A percentile compares a stretch with the other conserved stretches of the same genome.
phyloP scores from a whole-genome alignment of 2,888 invertebrate genomes.

The Aphodius sticticus region DNA sequence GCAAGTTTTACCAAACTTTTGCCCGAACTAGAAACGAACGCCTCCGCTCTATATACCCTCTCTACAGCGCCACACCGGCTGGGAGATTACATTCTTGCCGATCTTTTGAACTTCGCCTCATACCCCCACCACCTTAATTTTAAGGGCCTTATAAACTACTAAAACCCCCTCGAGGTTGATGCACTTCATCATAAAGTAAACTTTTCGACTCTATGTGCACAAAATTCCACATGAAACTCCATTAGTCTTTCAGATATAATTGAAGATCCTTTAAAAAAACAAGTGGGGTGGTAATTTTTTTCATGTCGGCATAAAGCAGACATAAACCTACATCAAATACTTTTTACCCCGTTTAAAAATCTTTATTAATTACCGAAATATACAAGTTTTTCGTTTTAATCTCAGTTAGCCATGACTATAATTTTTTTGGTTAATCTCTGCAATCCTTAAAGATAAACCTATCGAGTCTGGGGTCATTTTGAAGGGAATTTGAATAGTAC shows the following conservation, averaged over 20 bases:
- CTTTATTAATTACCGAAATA: too few species aligned
- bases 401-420: too few species aligned
- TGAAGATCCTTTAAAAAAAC: neutral
- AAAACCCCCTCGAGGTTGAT: neutral
- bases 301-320: neutral
- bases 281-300: neutral
- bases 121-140: neutral
- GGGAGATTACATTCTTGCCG: slow-evolving; percentile 4
- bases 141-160: neutral
- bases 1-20: neutral
- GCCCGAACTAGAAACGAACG: neutral
- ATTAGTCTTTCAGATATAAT: neutral
- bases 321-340: too few species aligned
- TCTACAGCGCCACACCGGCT: neutral
- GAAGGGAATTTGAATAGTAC: too few species aligned
- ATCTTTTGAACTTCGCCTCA: neutral
- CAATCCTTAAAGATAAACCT: too few species aligned
- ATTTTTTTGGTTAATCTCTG: too few species aligned
- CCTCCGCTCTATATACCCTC: neutral
- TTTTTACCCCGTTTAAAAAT: neutral
- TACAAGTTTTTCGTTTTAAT: too few species aligned
- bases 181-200: neutral
- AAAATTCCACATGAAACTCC: neutral
- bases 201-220: neutral
- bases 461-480: too few species aligned